Conservation (phyloP, 2,113 vertebrate genomes). For the Galemys pyrenaicus region DNA sequence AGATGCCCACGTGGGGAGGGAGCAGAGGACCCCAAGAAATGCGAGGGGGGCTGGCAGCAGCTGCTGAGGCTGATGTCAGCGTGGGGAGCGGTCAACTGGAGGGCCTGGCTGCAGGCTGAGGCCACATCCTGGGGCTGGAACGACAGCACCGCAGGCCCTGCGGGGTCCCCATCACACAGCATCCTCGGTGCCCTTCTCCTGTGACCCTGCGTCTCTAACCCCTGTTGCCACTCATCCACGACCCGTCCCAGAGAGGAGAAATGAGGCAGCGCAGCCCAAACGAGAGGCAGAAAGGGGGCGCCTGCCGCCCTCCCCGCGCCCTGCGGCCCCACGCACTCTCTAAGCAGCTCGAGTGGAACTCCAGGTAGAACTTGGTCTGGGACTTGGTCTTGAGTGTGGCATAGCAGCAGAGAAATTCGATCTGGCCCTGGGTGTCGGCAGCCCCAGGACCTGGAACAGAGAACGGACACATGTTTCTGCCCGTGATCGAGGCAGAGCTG, state of each 20-base stretch:
- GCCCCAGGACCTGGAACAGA: conserved; percentile 88
- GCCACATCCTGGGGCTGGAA: not conserved
- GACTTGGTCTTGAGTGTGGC: conserved; percentile 95
- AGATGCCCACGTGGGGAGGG: rapidly evolving
- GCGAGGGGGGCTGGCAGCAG: rapidly evolving
- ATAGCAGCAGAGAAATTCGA: conserved; percentile 93
- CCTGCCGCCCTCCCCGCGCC: rapidly evolving
- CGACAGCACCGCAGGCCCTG: not conserved
- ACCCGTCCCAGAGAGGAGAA: not conserved
- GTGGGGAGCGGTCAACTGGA: no score
- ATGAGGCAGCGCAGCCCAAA: rapidly evolving
- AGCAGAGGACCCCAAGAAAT: not conserved
- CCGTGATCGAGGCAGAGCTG: no score
- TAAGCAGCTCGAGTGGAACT: conserved; percentile 96
- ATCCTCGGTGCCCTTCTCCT: not conserved
- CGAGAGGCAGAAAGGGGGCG: rapidly evolving
- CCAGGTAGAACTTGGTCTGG: conserved; percentile 97
- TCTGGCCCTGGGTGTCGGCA: conserved; percentile 90
- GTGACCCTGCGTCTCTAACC: not conserved
- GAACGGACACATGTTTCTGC: not conserved
- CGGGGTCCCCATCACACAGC: not conserved
- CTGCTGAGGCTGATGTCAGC: not conserved
- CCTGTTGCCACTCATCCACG: rapidly evolving
- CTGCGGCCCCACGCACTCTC: conserved; percentile 87
- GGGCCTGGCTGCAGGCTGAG: no score